Conservation (phyloP, 2,888 invertebrate species). For the Lepidochitona cinerea region DNA sequence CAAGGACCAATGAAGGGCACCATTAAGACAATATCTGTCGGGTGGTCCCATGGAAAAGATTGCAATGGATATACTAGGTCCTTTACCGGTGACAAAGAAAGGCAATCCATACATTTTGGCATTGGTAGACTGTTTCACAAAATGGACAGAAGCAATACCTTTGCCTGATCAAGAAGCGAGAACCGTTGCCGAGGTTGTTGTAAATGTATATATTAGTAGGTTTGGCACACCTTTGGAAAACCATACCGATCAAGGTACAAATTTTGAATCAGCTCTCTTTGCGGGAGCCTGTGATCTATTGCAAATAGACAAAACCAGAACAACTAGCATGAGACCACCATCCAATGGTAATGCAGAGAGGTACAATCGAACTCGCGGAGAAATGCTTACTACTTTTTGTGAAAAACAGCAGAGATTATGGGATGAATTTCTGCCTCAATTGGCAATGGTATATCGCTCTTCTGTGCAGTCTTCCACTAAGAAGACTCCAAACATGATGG, state of each 20-base stretch:
- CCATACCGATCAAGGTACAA: background rate
- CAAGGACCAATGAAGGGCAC: no score
- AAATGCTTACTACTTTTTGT: background rate
- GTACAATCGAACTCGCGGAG: background rate
- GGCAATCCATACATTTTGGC: no score
- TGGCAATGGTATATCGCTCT: background rate
- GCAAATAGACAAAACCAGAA: background rate
- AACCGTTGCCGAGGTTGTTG: no score
- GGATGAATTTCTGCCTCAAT: background rate
- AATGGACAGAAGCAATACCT: no score
- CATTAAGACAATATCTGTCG: no score
- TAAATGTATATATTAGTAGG: no score
- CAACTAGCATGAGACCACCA: background rate
- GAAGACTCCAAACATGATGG: background rate
- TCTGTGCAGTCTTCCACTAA: background rate
- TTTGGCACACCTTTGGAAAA: background rate
- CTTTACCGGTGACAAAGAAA: no score
- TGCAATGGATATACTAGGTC: no score
- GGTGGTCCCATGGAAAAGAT: no score
- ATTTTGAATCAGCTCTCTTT: background rate
- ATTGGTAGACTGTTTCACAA: no score
- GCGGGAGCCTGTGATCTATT: background rate
- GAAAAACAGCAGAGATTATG: no score
- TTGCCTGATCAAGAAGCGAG: no score
- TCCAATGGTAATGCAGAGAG: background rate